Base-by-base conservation (phyloP, 1,140 invertebrate species). In the Panagrolaimus sp. region DNA sequence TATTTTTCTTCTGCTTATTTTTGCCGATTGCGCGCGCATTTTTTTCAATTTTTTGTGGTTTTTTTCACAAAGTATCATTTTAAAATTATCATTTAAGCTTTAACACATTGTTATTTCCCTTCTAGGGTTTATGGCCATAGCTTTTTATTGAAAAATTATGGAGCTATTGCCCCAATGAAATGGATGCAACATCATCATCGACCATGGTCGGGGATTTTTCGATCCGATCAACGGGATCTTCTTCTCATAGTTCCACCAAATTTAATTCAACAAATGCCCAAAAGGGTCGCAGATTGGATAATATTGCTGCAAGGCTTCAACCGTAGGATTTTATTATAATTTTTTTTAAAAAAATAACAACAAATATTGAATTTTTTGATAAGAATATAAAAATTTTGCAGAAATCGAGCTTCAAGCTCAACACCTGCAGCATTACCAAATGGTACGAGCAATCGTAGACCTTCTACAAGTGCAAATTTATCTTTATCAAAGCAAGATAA, bases 1-100 rank as follows among this genome's bases (percentile, higher is more conserved):
- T 57, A 16, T 57, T 57, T 57, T 57, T 57, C 27, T 27, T 57
- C 27, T 20, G 1, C 2, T 38, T 11, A 9, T 27, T 57, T 27
- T 57, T 57, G 51, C 51, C 27, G 20, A 57, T 57, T 57, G 51
- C 51, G 51, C 51, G 51, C 20, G 51, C 51, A 38, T 57, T 57
- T 57, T 57, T 27, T 11, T 16, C 51, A 57, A n/a, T n/a, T 57
- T 57, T 57, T 57, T 27, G 51, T 25, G 20, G 13, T 57, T 27
- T 27, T 16, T 57, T 57, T 14, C 2, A 57, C 20, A 57, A 57
- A 57, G 13, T 27, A 11, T 20, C 16, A 11, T n/a, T 13, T 27
- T 2, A 57, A 25, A 25, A 25, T 57, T 57, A 57, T 38, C 31
- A 38, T 38, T 38, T 38, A 38, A 38, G 31, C 31, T 38, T 38